Evolutionary conservation across 2,797 vertebrate species (phyloP).

Genomic region (Lerista edwardsae): DNA sequence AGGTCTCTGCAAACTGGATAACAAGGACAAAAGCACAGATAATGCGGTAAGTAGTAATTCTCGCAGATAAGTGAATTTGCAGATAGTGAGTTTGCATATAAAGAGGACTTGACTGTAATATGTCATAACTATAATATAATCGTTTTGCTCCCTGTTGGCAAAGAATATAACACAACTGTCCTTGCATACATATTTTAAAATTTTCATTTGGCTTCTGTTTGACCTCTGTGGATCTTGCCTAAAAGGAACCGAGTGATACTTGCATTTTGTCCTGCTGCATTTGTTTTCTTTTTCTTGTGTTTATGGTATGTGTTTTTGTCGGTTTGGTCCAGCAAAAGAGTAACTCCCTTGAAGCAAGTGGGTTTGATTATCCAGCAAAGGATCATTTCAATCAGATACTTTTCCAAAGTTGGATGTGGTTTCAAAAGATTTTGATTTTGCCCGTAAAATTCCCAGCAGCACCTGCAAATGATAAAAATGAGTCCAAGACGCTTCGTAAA

Average conservation of each 20-base stretch:
- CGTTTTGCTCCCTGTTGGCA: slow-evolving; percentile 30
- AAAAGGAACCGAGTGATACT: slow-evolving; percentile 48
- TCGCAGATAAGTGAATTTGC: no score
- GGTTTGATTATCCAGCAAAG: slow-evolving; percentile 36
- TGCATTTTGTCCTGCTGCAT: slow-evolving; percentile 42
- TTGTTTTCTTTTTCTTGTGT: no score
- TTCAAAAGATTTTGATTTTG: slow-evolving; percentile 50
- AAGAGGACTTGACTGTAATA: no score
- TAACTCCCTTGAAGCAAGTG: slow-evolving; percentile 46
- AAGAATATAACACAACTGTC: fast-evolving
- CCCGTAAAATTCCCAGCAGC: slow-evolving; percentile 8
- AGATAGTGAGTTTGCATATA: no score
- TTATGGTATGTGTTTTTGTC: slow-evolving; percentile 25
- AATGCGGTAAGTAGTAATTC: no score
- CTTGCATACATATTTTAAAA: slow-evolving; percentile 29
- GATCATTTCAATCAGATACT: slow-evolving; percentile 21
- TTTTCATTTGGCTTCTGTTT: slow-evolving; percentile 42
- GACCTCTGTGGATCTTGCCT: slow-evolving; percentile 43
- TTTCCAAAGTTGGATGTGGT: neutral
- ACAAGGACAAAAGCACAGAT: no score
- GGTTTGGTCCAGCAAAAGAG: slow-evolving; percentile 33
- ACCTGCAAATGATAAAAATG: slow-evolving; percentile 59
- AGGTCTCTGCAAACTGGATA: no score
- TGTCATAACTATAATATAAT: neutral
- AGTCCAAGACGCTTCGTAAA: slow-evolving; percentile 37